Conservation (phyloP, 2,888 invertebrate species). For the Odontocerum albicorne region DNA sequence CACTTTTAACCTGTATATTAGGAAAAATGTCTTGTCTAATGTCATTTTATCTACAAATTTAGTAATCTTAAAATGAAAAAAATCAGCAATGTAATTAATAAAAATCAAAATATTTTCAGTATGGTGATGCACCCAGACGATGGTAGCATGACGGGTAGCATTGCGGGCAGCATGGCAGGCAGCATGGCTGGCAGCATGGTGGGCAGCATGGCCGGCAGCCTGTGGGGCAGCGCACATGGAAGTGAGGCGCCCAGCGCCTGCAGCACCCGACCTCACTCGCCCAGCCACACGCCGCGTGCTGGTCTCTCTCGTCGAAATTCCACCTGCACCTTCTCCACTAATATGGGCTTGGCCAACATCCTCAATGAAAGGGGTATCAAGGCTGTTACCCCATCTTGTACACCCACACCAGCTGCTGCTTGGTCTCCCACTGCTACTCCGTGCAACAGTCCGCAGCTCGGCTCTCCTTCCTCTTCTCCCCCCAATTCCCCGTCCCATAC, state of each 20-base stretch:
- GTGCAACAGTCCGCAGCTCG: slow-evolving; percentile 78
- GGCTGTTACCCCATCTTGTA: slow-evolving; percentile 69
- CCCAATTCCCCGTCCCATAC: slow-evolving; percentile 60
- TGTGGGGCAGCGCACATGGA: slow-evolving; percentile 63
- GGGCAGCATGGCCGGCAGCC: slow-evolving; percentile 65
- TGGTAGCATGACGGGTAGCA: slow-evolving; percentile 67
- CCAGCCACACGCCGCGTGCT: slow-evolving; percentile 46
- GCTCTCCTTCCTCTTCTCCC: slow-evolving; percentile 58
- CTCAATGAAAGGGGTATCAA: slow-evolving; percentile 77
- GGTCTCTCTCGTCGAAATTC: slow-evolving; percentile 76
- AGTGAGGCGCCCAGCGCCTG: slow-evolving; percentile 52
- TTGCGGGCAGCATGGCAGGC: slow-evolving; percentile 58
- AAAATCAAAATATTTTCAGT: slow-evolving; percentile 48
- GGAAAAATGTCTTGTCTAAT: too few species aligned
- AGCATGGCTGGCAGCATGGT: slow-evolving; percentile 59
- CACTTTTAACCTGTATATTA: too few species aligned
- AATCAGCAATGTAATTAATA: not conserved
- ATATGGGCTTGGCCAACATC: slow-evolving; percentile 70
- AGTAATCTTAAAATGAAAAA: too few species aligned
- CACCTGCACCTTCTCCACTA: slow-evolving; percentile 73
- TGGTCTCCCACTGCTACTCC: slow-evolving; percentile 86
- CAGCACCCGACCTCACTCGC: slow-evolving; percentile 57
- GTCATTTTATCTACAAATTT: too few species aligned
- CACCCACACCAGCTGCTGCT: slow-evolving; percentile 65
- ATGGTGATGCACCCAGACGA: slow-evolving; percentile 90